These are phyloP conservation scores for Drosophila prosaltans DNA, from an alignment of 1,140 invertebrate species.

Conservation along the genomic window DNA sequence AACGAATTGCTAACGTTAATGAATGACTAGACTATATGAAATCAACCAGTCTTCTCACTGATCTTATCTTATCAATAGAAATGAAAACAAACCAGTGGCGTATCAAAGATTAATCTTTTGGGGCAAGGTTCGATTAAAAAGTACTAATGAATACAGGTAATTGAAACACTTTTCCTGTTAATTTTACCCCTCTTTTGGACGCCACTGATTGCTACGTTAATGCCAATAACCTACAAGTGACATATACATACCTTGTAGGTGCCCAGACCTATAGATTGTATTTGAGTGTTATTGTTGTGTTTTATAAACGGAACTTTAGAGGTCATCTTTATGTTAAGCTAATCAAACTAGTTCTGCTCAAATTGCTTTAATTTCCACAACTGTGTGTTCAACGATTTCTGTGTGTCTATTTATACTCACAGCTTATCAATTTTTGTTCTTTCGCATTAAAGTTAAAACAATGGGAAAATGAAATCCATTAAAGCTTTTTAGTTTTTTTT, in stretches of 20 bases:
- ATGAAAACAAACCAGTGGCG: neutral
- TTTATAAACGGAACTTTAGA: slow-evolving; percentile 72
- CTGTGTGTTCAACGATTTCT: neutral
- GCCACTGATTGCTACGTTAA: slow-evolving; percentile 31
- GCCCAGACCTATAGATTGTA: slow-evolving; percentile 89
- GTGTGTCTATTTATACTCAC: neutral
- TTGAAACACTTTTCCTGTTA: neutral
- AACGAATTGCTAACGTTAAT: slow-evolving; percentile 23
- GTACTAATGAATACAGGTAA: no score
- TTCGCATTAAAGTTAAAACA: slow-evolving; percentile 29
- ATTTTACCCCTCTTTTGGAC: neutral
- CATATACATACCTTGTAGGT: slow-evolving; percentile 89
- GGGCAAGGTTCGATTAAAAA: neutral
- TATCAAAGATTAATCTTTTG: neutral
- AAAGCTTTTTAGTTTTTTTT: neutral
- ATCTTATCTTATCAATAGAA: neutral
- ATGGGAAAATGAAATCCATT: slow-evolving; percentile 8
- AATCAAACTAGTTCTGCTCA: neutral
- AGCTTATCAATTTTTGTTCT: neutral
- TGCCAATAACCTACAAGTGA: slow-evolving; percentile 84
- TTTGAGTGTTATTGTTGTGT: slow-evolving; percentile 87
- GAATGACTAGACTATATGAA: neutral
- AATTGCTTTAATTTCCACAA: slow-evolving; percentile 1
- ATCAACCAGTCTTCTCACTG: neutral
- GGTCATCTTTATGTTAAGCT: neutral